phyloP scores from a whole-genome alignment of 2,888 invertebrate genomes.

The Halictus quadricinctus region DNA sequence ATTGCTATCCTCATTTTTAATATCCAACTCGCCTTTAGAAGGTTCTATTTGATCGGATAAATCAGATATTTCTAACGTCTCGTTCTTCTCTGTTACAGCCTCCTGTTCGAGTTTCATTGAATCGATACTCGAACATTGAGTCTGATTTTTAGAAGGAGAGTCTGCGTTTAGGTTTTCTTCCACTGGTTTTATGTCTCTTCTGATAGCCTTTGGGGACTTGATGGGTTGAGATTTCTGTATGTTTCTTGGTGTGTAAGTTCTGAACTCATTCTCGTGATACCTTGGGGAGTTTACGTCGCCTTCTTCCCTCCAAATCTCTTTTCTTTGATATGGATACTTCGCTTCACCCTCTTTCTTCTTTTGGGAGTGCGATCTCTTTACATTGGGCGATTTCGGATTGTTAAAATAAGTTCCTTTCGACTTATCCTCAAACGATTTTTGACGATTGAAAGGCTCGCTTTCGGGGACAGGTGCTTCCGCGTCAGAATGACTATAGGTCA shows the following conservation, averaged over 20 bases:
- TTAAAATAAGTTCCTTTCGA: slow-evolving; percentile 62
- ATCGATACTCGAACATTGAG: slow-evolving; percentile 13
- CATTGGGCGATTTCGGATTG: slow-evolving; percentile 69
- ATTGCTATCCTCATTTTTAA: slow-evolving; percentile 14
- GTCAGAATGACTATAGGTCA: slow-evolving; percentile 78
- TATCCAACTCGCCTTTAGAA: slow-evolving; percentile 9
- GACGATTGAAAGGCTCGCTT: slow-evolving; percentile 62
- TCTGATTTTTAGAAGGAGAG: slow-evolving; percentile 22
- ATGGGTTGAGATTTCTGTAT: slow-evolving; percentile 18
- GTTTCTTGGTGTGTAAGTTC: slow-evolving; percentile 34
- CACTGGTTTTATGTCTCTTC: neutral
- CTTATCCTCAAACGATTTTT: slow-evolving; percentile 76
- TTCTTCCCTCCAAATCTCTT: slow-evolving; percentile 60
- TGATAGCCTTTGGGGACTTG: slow-evolving; percentile 39
- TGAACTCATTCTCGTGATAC: slow-evolving; percentile 44
- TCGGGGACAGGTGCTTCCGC: slow-evolving; percentile 67
- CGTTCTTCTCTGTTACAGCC: slow-evolving; percentile 2
- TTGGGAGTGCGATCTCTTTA: slow-evolving; percentile 64
- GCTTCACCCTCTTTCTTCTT: slow-evolving; percentile 68
- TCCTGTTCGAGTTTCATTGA: slow-evolving; percentile 23
- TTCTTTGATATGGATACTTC: slow-evolving; percentile 67
- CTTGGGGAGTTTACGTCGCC: slow-evolving; percentile 47
- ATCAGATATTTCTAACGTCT: neutral
- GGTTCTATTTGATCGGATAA: neutral
- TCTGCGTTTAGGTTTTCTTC: slow-evolving; percentile 11